These are phyloP conservation scores for Drosophila nigricruria DNA, from an alignment of 2,888 invertebrate genomes.

Conservation along the genomic window DNA sequence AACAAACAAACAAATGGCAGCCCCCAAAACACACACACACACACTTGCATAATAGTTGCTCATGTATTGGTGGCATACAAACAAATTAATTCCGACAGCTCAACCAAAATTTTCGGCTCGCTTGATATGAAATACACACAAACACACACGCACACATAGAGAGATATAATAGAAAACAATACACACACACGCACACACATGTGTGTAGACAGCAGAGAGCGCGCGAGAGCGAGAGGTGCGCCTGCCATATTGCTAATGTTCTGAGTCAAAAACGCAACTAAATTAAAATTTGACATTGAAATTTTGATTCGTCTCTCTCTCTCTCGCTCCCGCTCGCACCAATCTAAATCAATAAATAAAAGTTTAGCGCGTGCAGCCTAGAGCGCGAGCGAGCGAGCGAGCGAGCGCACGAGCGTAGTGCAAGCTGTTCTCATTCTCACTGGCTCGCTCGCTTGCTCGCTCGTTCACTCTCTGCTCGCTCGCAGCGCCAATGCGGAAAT, in stretches of 20 bases:
- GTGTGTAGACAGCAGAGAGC: constrained; percentile 5
- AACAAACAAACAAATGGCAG: constrained; percentile 67
- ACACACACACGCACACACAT: constrained; percentile 3
- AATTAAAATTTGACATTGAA: constrained; percentile 81
- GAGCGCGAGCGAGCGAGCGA: constrained; percentile 14
- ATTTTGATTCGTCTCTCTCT: constrained; percentile 50
- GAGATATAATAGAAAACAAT: not conserved
- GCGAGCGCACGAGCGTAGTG: constrained; percentile 16
- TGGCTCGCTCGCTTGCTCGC: not conserved
- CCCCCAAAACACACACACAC: constrained; percentile 38
- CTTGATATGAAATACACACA: constrained; percentile 55
- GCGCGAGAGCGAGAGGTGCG: constrained; percentile 14
- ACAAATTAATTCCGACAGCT: constrained; percentile 65
- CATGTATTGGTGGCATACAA: constrained; percentile 37
- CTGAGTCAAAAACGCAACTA: constrained; percentile 71
- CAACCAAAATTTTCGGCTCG: constrained; percentile 55
- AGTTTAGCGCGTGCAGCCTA: constrained; percentile 59
- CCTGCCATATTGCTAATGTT: constrained; percentile 77
- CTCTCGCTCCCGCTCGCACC: constrained; percentile 49
- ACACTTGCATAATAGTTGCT: constrained; percentile 13
- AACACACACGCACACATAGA: not conserved
- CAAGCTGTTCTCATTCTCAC: constrained; percentile 14
- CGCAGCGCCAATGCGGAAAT: constrained; percentile 72
- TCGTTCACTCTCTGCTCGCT: constrained; percentile 7
- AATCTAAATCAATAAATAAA: constrained; percentile 69